These are phyloP conservation scores for Oreortyx pictus DNA, from an alignment of 2,797 vertebrate genomes.

Conservation along the genomic window DNA sequence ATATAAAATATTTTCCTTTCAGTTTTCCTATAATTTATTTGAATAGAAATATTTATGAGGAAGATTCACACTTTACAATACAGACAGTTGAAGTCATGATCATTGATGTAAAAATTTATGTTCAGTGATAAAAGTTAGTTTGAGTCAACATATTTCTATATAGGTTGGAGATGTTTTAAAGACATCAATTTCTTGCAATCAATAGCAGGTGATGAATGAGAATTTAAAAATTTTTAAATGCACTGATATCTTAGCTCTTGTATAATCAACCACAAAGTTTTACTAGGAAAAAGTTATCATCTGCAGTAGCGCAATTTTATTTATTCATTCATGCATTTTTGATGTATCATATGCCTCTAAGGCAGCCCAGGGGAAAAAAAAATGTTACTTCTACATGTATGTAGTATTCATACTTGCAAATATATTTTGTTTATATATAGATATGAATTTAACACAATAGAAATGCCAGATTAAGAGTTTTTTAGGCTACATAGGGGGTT, in stretches of 20 bases:
- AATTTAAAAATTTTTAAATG: neutral
- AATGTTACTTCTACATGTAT: neutral
- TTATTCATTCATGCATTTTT: neutral
- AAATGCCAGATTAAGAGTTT: neutral
- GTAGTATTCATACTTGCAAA: neutral
- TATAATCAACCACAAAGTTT: neutral
- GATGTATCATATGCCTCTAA: neutral
- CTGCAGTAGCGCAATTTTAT: neutral
- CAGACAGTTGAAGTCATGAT: neutral
- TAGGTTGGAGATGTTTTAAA: neutral
- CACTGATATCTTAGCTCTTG: neutral
- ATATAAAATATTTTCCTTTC: neutral
- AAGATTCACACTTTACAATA: neutral
- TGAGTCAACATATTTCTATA: neutral
- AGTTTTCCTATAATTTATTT: neutral
- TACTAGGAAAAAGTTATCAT: neutral
- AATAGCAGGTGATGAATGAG: neutral
- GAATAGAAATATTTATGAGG: neutral
- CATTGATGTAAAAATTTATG: neutral
- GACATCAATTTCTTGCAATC: neutral
- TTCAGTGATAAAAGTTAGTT: neutral
- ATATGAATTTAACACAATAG: neutral
- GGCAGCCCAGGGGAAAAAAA: neutral
- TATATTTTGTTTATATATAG: neutral
- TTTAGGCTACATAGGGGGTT: neutral